Evolutionary conservation across 2,888 invertebrate genomes (phyloP).

Genomic region (Idaea dimidiata): DNA sequence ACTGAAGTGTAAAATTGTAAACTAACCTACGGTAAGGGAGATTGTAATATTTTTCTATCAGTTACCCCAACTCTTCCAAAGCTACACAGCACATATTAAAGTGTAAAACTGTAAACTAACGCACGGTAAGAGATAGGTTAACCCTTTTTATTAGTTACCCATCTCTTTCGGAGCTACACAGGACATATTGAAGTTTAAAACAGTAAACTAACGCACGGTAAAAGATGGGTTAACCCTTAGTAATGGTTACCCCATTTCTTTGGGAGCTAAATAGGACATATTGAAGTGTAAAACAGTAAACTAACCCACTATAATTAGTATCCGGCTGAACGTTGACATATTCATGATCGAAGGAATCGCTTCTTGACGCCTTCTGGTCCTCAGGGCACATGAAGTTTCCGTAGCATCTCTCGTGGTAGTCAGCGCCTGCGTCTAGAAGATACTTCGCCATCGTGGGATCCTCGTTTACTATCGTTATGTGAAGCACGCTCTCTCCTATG

Average conservation of each 20-base stretch:
- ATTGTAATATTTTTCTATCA: too few species aligned
- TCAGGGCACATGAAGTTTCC: constrained; percentile 99
- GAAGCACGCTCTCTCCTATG: constrained; percentile 94
- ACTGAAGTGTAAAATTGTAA: background rate
- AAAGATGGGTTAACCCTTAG: too few species aligned
- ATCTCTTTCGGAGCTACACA: too few species aligned
- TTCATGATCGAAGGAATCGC: constrained; percentile 81
- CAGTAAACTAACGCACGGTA: too few species aligned
- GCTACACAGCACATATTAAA: too few species aligned
- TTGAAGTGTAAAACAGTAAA: background rate
- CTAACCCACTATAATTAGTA: constrained; percentile 90
- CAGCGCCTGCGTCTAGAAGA: constrained; percentile 93
- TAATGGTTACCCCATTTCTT: too few species aligned
- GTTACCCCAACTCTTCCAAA: too few species aligned
- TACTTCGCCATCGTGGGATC: constrained; percentile 99
- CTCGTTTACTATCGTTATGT: constrained; percentile 99
- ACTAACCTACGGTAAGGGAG: constrained; percentile 90
- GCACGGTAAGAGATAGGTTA: too few species aligned
- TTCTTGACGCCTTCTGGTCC: constrained; percentile 95
- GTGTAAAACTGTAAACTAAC: too few species aligned
- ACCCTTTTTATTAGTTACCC: too few species aligned
- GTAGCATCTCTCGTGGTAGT: constrained; percentile 95
- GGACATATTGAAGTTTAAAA: too few species aligned
- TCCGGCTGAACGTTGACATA: constrained; percentile 35
- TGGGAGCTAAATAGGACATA: too few species aligned